These are phyloP conservation scores for Craseonycteris thonglongyai DNA, from an alignment of 2,113 vertebrate species.

Conservation along the genomic window DNA sequence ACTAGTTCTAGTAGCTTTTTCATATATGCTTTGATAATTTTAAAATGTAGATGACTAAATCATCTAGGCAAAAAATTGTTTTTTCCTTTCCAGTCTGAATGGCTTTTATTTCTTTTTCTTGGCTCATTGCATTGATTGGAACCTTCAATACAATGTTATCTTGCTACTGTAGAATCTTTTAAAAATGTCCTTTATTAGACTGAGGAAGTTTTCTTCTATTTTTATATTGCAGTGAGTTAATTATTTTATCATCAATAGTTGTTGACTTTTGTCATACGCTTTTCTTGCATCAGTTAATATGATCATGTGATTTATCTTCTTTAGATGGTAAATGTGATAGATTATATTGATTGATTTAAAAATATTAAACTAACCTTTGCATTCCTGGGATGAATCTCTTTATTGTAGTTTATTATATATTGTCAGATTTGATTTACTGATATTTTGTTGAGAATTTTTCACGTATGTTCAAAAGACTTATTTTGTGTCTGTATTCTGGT, in stretches of 20 bases:
- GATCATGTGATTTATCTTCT: background rate
- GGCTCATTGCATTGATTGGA: background rate
- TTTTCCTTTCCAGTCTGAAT: background rate
- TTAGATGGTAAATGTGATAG: background rate
- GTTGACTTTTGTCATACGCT: background rate
- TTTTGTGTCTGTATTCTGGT: background rate
- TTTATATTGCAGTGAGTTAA: background rate
- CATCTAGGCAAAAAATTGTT: background rate
- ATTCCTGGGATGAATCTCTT: background rate
- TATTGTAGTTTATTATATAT: background rate
- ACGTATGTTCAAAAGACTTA: background rate
- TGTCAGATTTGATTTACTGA: background rate
- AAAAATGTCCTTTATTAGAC: background rate
- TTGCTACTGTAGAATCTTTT: background rate
- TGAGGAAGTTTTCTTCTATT: background rate
- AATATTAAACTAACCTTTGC: background rate
- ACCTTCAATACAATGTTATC: background rate
- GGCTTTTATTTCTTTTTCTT: slow-evolving; percentile 6
- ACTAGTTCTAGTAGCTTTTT: background rate
- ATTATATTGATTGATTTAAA: background rate
- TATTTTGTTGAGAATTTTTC: background rate
- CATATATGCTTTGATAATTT: background rate
- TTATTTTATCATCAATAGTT: background rate
- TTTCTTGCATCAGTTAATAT: background rate
- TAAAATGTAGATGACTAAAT: background rate